Percentiles rank a stretch among this genome's conserved stretches.
Conservation (phyloP, 2,888 invertebrate species). For the Synergus umbraculus region DNA sequence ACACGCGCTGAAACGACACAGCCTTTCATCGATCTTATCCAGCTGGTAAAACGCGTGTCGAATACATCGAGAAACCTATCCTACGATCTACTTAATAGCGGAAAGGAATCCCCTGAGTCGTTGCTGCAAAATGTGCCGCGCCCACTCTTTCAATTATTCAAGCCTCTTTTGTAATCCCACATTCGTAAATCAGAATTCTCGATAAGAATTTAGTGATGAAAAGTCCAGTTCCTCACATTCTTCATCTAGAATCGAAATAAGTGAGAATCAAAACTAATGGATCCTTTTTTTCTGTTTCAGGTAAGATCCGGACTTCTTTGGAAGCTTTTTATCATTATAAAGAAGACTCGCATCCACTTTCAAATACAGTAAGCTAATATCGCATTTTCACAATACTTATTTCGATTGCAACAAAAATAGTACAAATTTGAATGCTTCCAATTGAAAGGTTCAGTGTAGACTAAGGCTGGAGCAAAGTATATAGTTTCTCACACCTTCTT, state of each 20-base stretch:
- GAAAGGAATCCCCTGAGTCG: slow-evolving; percentile 13
- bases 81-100: slow-evolving; percentile 34
- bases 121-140: slow-evolving; percentile 8
- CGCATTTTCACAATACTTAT: no score
- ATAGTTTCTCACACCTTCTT: slow-evolving; percentile 39
- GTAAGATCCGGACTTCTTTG: no score
- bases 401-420: no score
- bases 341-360: no score
- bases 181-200: background rate
- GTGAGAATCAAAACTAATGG: background rate
- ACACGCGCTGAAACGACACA: background rate
- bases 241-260: background rate
- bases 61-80: background rate
- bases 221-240: background rate
- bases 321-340: no score
- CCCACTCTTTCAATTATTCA: slow-evolving; percentile 38
- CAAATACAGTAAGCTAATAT: no score
- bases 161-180: background rate
- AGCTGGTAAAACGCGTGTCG: slow-evolving; percentile 32
- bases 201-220: background rate
- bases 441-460: no score
- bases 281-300: no score
- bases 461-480: background rate
- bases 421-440: no score
- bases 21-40: slow-evolving; percentile 29